Evolutionary conservation across 1,140 invertebrate genomes (phyloP), one percentile per base, ranked within the genome.

Genomic region (Macrobrachium rosenbergii): DNA sequence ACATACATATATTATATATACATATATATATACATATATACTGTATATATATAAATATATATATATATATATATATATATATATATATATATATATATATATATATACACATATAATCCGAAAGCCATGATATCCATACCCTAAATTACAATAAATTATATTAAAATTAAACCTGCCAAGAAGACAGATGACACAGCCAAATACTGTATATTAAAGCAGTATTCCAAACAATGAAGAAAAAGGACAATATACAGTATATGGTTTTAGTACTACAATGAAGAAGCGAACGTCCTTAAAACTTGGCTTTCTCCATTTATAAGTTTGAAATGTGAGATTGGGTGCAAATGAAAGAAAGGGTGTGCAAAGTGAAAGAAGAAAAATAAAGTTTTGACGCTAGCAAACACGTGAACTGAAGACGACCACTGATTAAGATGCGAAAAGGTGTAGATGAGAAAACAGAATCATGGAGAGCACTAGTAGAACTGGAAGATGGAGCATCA

Each of bases 61-160:
- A 72, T 72, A 72, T 72, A 72, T 72, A 72, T 72, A 72, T 72
- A 72, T 0, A 14, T 14, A 72, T 72, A 72, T 72, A 72, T 72
- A 72, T n/a, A 72, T 72, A 72, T 72, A 72, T 72, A 72, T n/a
- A 72, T 72, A 72, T 72, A 72, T 72, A 72, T 72, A 72, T 72
- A 72, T 72, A 72, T 72, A 72, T 72, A 72, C 2, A 72, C 11
- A 64, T 2, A 64, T 5, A 64, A 19, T 19, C 2, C 17, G 17
- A 64, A 19, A 64, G 17, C 17, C 21, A 64, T 64, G 21, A 72
- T 72, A 72, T 72, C 6, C 37, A 5, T 72, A 72, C 11, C 21
- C 21, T 72, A 72, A 23, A 72, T 72, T 12, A 23, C 21, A 23
- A n/a, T 72, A 72, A 23, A n/a, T 72, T 72, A 72, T 72, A 72